Base-by-base conservation (phyloP, 2,113 vertebrate genomes). In the Caracal caracal region DNA sequence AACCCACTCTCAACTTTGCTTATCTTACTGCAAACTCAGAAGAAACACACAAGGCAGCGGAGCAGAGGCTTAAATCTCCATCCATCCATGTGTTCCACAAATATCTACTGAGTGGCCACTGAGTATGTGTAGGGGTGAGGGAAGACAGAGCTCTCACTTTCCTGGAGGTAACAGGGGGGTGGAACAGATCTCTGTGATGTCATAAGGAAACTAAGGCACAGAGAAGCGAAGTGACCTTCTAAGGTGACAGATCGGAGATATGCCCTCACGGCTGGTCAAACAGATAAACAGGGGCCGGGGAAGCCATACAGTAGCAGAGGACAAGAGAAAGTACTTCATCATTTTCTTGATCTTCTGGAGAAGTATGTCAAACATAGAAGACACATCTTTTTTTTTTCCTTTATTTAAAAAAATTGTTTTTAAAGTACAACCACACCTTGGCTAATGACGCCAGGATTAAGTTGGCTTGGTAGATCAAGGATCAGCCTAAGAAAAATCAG, bases 91-190 rank as follows among this genome's bases (percentile, higher is more conserved):
- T 80, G 84, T 33, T 59, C 56, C 3, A 65, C 33, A 75, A 86
- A 51, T 33, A 80, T 3, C 37, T 22, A 15, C 83, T 0, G 40
- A 66, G 30, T 22, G n/a, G 30, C 26, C 28, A 40, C 37, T 0
- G 0, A 16, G 10, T 2, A 0, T 0, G 3, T 13, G 3, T 0
- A n/a, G 3, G 19, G 6, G 15, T 1, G 26, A 2, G 56, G 9
- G 9, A 13, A n/a, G 24, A 10, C 3, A 35, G 17, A 33, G 40
- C 10, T 65, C 71, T 13, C 6, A 49, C 35, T n/a, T 71, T 47
- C 24, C 20, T 4, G 65, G 30, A 66, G 40, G n/a, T 20, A 20
- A 20, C 40, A 53, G 2, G 24, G 53, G 35, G 33, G 26, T 2
- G 6, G 17, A 66, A 70, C 11, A 59, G n/a, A 35, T 17, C 40